Percentiles rank a stretch among this genome's conserved stretches.
Conservation (phyloP, 2,113 vertebrate genomes). For the Mormyrus iriodes region DNA sequence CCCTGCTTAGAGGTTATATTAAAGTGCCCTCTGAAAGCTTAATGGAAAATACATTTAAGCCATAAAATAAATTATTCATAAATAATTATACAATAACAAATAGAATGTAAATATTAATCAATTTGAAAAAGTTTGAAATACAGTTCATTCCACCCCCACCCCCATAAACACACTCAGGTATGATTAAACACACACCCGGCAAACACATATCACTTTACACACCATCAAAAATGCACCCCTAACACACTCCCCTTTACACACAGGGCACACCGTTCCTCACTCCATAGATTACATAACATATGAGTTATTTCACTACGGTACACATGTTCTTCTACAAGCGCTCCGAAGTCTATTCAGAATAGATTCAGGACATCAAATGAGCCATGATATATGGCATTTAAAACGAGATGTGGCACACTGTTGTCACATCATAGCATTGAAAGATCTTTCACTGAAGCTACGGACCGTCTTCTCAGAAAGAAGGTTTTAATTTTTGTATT, state of each 20-base stretch:
- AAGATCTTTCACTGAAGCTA: slow-evolving; percentile 9
- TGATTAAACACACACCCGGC: background rate
- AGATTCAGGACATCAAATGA: background rate
- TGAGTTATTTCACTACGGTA: background rate
- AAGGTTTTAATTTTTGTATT: background rate
- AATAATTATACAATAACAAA: background rate
- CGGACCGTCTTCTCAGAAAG: background rate
- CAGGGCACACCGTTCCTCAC: background rate
- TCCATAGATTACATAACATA: background rate
- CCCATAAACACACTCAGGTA: background rate
- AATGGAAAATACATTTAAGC: background rate
- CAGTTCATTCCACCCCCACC: background rate
- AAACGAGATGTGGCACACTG: background rate
- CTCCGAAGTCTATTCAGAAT: background rate
- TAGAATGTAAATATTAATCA: background rate
- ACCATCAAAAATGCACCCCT: background rate
- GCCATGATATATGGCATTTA: background rate
- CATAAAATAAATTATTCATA: background rate
- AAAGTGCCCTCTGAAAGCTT: background rate
- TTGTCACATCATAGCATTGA: background rate
- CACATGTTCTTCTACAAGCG: background rate
- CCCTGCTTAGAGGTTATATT: background rate
- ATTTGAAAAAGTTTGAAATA: background rate
- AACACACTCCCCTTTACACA: background rate
- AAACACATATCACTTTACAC: background rate